Evolutionary conservation across 2,888 invertebrate species (phyloP).

Genomic region (Ceraclea dissimilis): DNA sequence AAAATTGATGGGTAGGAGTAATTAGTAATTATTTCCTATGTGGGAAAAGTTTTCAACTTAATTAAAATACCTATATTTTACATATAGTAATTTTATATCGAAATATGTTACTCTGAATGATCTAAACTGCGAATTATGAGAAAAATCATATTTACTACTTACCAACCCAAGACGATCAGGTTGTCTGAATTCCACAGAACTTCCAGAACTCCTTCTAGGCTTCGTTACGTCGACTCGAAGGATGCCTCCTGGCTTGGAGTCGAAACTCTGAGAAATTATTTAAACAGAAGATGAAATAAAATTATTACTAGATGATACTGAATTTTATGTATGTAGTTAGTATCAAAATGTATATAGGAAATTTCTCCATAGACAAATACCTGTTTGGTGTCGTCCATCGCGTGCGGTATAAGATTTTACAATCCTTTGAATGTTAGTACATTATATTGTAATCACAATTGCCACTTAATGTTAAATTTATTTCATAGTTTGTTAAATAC

Average conservation of each 20-base stretch:
- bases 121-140: too few relatives aligned
- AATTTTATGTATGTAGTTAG: not conserved
- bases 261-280: constrained; percentile 6
- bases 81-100: too few relatives aligned
- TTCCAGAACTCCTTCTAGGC: constrained; percentile 42
- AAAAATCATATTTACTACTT: too few relatives aligned
- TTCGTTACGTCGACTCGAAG: constrained; percentile 41
- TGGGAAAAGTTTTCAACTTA: too few relatives aligned
- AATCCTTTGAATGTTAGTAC: not conserved
- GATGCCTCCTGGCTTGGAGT: constrained; percentile 32
- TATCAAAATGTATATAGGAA: not conserved
- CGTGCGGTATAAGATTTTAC: not conserved
- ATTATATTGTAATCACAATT: not conserved
- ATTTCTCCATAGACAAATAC: not conserved
- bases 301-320: too few relatives aligned
- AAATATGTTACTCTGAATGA: too few relatives aligned
- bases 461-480: not conserved
- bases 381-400: not conserved
- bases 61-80: too few relatives aligned
- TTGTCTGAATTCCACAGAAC: constrained; percentile 40
- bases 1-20: too few relatives aligned
- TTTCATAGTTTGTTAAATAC: not conserved
- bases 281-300: too few relatives aligned
- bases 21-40: too few relatives aligned
- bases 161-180: constrained; percentile 29